Evolutionary conservation across 2,797 vertebrate species (phyloP).

Genomic region (Arrhamphus sclerolepis): DNA sequence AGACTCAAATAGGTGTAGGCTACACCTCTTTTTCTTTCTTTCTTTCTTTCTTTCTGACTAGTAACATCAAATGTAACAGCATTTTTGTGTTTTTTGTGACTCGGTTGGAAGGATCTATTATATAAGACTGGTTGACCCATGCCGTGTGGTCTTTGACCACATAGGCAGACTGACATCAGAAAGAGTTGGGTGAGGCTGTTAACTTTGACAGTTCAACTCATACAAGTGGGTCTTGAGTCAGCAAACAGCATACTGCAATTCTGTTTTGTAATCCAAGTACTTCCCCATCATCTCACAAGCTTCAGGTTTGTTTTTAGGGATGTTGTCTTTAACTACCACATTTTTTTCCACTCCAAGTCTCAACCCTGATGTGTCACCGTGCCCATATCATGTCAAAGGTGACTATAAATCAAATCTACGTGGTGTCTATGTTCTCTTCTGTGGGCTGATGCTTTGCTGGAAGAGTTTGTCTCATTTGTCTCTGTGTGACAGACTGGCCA

Average conservation of each 20-base stretch:
- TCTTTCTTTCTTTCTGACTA: too few relatives aligned
- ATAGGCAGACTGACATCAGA: constrained; percentile 6
- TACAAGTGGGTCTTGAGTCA: too few relatives aligned
- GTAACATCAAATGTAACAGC: too few relatives aligned
- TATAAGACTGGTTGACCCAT: not conserved
- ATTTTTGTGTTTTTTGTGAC: too few relatives aligned
- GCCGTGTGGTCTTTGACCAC: not conserved
- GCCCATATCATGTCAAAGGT: constrained; percentile 5
- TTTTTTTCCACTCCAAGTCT: not conserved
- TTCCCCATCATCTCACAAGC: constrained; percentile 27
- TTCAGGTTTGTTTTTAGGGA: constrained; percentile 9
- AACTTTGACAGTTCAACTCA: not conserved
- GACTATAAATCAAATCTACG: not conserved
- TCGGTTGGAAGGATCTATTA: not conserved
- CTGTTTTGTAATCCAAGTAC: constrained; percentile 16
- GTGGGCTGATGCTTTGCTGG: not conserved
- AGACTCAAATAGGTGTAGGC: too few relatives aligned
- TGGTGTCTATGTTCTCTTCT: not conserved
- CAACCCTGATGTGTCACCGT: constrained; percentile 1
- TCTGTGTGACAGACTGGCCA: too few relatives aligned
- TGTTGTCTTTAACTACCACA: constrained; percentile 30
- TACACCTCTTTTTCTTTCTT: too few relatives aligned
- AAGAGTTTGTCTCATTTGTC: too few relatives aligned
- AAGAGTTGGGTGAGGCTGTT: not conserved
- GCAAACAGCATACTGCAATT: constrained; percentile 8